Evolutionary conservation across 1,140 invertebrate genomes (phyloP), one percentile per base, ranked within the genome.

Genomic region (Vanessa tameamea): DNA sequence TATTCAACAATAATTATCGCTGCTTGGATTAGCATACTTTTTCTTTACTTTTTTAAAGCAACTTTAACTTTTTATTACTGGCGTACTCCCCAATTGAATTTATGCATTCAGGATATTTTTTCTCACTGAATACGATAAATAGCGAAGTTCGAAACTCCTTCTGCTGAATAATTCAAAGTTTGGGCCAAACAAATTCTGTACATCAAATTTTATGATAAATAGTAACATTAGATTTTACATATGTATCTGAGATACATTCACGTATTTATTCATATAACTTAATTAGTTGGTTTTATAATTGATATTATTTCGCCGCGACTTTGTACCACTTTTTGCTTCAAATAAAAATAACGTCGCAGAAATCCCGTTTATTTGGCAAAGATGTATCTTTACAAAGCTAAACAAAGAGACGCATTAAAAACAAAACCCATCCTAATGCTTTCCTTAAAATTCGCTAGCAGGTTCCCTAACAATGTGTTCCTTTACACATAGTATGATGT

Each of bases 111-210:
- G 51, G 15, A 53, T 16, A 53, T 53, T 53, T 53, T 53, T 53
- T 53, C 15, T 53, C n/a, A 53, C 51, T 53, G 51, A 16, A 53
- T 53, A n/a, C 51, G 51, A 53, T 53, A 53, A 53, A 53, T 16
- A 53, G 51, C n/a, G n/a, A 53, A 53, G 51, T 53, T 53, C 4
- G 15, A 16, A 53, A 53, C 51, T 53, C n/a, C n/a, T 51, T 51
- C 50, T 53, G 8, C n/a, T 53, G 51, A 53, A 53, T 53, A 16
- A 53, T 53, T 53, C 51, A 53, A 53, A 53, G 51, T 53, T 53
- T 53, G n/a, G 51, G 51, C n/a, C n/a, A 53, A 20, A 53, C 51
- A 53, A 53, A 43, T 43, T 53, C 51, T 53, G n/a, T 16, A 53
- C 15, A 53, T 16, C 51, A 53, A 53, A 53, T 53, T 53, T 53